These are phyloP conservation scores for Camelus dromedarius DNA, from an alignment of 2,113 vertebrate genomes.

Conservation along the genomic window DNA sequence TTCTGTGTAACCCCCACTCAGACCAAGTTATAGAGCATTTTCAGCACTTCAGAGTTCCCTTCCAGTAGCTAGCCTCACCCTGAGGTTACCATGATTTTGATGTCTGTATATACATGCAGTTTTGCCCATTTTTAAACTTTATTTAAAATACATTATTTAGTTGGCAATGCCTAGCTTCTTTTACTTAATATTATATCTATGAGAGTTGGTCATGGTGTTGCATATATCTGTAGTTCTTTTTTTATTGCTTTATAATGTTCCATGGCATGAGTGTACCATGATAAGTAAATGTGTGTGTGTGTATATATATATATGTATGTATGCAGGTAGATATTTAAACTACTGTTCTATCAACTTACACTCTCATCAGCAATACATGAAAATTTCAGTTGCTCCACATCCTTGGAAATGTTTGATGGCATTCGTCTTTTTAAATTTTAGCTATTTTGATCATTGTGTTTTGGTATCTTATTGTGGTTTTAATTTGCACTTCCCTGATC, in stretches of 20 bases:
- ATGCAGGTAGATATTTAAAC: background rate
- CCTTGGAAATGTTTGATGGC: background rate
- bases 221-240: background rate
- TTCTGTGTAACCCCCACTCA: background rate
- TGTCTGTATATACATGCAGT: background rate
- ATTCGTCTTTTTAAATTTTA: background rate
- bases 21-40: background rate
- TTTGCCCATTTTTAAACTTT: slow-evolving; percentile 11
- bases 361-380: background rate
- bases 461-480: background rate
- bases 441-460: background rate
- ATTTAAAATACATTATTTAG: background rate
- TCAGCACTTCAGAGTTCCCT: background rate
- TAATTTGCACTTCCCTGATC: background rate
- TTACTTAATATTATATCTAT: background rate
- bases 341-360: background rate
- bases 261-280: background rate
- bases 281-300: background rate
- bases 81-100: background rate
- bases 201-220: background rate
- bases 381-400: background rate
- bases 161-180: background rate
- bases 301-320: background rate
- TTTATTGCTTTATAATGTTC: background rate
- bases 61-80: background rate